Percentiles rank a stretch among this genome's conserved stretches.
Conservation (phyloP, 2,113 vertebrate species). For the Vanacampus margaritifer region DNA sequence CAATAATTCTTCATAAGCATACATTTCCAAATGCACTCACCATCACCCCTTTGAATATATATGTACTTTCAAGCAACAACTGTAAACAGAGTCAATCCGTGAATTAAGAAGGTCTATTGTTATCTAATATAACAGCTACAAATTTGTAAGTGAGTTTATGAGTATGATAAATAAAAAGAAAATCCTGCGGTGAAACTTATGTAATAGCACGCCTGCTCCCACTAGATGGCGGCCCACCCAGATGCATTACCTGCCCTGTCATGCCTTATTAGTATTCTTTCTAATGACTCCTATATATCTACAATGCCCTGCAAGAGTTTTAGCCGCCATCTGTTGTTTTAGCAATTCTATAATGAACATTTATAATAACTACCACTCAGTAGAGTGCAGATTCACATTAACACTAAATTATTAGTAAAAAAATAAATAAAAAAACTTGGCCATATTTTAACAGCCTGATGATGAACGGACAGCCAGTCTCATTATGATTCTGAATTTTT, state of each 20-base stretch:
- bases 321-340: background rate
- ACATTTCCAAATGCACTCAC: slow-evolving; percentile 7
- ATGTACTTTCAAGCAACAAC: background rate
- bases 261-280: slow-evolving; percentile 39
- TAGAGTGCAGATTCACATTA: background rate
- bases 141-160: slow-evolving; percentile 11
- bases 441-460: background rate
- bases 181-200: slow-evolving; percentile 10
- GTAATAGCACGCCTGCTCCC: slow-evolving; percentile 57
- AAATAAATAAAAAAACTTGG: background rate
- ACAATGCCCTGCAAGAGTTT: background rate
- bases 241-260: slow-evolving; percentile 33
- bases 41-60: slow-evolving; percentile 3
- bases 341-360: background rate
- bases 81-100: background rate
- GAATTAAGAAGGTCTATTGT: slow-evolving; percentile 1
- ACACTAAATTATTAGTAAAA: background rate
- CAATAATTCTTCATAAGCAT: background rate
- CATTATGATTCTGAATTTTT: background rate
- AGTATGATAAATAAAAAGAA: background rate
- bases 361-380: background rate
- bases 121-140: background rate
- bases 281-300: background rate
- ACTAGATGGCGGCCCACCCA: slow-evolving; percentile 72
- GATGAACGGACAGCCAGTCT: background rate